These are phyloP conservation scores for Philereme transversata DNA, from an alignment of 2,888 invertebrate species.

Conservation along the genomic window DNA sequence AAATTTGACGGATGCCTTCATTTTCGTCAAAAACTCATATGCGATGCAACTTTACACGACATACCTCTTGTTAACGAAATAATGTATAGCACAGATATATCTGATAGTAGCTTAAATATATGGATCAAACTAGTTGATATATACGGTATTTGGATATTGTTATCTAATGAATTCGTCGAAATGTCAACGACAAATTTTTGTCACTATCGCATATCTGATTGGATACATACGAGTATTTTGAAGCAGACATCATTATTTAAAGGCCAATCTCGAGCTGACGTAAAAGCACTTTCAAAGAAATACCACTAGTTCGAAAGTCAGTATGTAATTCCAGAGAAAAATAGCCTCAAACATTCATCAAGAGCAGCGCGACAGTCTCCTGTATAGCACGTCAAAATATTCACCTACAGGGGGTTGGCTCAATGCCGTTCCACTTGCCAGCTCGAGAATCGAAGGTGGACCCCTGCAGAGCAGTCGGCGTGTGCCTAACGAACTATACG, in stretches of 20 bases:
- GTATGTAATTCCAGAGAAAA: conserved; percentile 24
- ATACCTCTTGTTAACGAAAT: neutral
- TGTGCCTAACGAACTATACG: conserved; percentile 78
- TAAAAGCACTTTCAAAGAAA: conserved; percentile 7
- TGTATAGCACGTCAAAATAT: conserved; percentile 77
- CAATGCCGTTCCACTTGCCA: conserved; percentile 73
- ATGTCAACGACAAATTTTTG: conserved; percentile 15
- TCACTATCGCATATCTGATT: conserved; percentile 18
- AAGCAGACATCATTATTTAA: conserved; percentile 10
- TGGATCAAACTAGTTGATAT: conserved; percentile 25
- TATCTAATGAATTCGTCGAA: conserved; percentile 17
- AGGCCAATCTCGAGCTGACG: no score
- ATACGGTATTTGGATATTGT: conserved; percentile 12
- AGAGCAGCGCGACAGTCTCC: conserved; percentile 58
- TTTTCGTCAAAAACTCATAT: conserved; percentile 50
- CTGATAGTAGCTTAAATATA: neutral
- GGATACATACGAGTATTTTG: conserved; percentile 7
- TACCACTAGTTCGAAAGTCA: conserved; percentile 21
- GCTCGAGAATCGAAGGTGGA: conserved; percentile 73
- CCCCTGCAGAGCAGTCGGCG: conserved; percentile 72
- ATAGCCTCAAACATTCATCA: conserved; percentile 61
- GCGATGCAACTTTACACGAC: conserved; percentile 5
- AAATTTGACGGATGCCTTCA: conserved; percentile 79
- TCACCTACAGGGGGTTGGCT: conserved; percentile 74
- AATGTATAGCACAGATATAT: neutral